These are phyloP conservation scores for Epinephelus lanceolatus DNA, from an alignment of 2,113 vertebrate species.

Conservation along the genomic window DNA sequence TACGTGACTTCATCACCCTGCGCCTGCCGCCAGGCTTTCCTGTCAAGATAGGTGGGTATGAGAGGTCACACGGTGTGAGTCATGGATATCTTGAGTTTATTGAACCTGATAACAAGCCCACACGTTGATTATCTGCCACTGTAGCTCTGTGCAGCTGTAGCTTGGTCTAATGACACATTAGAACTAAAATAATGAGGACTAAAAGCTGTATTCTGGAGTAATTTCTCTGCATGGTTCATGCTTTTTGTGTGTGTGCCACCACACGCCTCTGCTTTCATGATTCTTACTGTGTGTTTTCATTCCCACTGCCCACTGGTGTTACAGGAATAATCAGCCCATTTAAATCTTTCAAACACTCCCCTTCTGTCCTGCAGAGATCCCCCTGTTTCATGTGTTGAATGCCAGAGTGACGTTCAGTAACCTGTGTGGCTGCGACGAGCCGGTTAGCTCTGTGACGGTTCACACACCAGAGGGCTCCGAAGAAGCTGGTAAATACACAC, in stretches of 20 bases:
- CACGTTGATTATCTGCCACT: neutral
- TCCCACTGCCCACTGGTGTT: neutral
- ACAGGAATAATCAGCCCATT: neutral
- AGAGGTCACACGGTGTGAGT: neutral
- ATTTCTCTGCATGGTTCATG: neutral
- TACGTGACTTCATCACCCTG: conserved; percentile 88
- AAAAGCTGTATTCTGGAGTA: neutral
- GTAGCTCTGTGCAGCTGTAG: neutral
- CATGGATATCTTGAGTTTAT: neutral
- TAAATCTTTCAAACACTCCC: neutral
- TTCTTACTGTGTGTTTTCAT: neutral
- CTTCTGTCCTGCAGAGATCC: conserved; percentile 81
- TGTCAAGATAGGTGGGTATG: conserved; percentile 83
- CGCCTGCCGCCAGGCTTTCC: conserved; percentile 87
- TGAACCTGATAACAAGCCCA: neutral
- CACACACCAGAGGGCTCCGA: conserved; percentile 66
- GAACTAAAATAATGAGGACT: neutral
- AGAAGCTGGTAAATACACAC: conserved; percentile 76
- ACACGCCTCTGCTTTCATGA: neutral
- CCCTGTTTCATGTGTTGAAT: conserved; percentile 87
- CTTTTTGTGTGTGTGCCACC: neutral
- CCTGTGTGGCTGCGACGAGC: conserved; percentile 87
- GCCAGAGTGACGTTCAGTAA: conserved; percentile 89
- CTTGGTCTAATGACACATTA: neutral
- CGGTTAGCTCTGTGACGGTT: conserved; percentile 84